A percentile compares a stretch with the other conserved stretches of the same genome.
Conservation (phyloP, 2,888 invertebrate genomes). For the Xestia sexstrigata region DNA sequence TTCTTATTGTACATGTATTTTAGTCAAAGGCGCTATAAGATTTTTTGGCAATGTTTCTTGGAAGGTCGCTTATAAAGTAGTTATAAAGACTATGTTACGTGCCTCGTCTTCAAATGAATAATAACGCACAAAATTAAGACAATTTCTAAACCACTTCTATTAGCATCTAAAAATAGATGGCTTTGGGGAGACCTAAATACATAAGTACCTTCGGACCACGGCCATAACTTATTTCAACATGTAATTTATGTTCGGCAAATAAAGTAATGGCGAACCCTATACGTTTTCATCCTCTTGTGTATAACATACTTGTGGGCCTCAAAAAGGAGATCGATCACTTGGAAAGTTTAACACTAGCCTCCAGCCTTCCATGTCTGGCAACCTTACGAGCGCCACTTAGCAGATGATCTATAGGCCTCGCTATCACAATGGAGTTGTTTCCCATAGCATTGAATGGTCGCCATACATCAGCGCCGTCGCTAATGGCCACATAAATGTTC, state of each 20-base stretch:
- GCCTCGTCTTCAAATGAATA: neutral
- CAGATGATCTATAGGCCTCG: conserved; percentile 34
- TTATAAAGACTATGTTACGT: neutral
- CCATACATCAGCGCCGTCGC: conserved; percentile 52
- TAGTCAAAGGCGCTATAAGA: conserved; percentile 5
- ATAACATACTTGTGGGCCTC: neutral
- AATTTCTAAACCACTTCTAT: neutral
- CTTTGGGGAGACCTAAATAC: conserved; percentile 20
- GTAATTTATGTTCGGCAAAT: conserved; percentile 33
- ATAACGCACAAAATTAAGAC: neutral
- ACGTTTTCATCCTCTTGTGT: conserved; percentile 16
- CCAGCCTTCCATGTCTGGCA: conserved; percentile 13
- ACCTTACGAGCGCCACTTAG: conserved; percentile 38
- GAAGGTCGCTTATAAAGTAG: neutral
- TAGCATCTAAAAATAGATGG: neutral
- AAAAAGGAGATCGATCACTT: conserved; percentile 43
- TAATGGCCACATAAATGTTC: conserved; percentile 57
- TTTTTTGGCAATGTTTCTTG: conserved; percentile 23
- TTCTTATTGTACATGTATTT: conserved; percentile 50
- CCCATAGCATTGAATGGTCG: conserved; percentile 34
- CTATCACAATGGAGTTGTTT: conserved; percentile 51
- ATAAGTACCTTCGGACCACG: neutral
- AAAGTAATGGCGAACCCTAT: conserved; percentile 6
- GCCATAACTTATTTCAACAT: conserved; percentile 35
- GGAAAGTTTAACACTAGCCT: neutral